These are phyloP conservation scores for Harpalus rufipes DNA, from an alignment of 2,888 invertebrate species.

Conservation along the genomic window DNA sequence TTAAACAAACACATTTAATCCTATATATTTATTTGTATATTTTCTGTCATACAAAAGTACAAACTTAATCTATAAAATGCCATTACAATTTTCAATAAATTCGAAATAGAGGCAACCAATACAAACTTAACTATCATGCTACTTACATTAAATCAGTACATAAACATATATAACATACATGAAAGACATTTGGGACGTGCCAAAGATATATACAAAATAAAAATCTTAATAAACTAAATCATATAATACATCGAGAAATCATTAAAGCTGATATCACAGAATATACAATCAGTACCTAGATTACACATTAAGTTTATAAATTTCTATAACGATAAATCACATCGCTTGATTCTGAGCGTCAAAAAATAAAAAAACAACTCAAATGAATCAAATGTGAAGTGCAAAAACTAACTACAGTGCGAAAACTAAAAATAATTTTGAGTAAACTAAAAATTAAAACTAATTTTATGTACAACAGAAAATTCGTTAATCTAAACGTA, in stretches of 20 bases:
- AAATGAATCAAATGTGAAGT: constrained; percentile 68
- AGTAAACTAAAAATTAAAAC: constrained; percentile 48
- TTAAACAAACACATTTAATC: no score
- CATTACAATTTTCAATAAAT: constrained; percentile 47
- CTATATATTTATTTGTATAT: no score
- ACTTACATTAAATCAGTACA: constrained; percentile 9
- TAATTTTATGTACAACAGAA: constrained; percentile 73
- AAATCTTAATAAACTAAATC: constrained; percentile 42
- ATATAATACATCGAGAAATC: constrained; percentile 62
- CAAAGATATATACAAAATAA: constrained; percentile 55
- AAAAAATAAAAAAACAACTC: constrained; percentile 66
- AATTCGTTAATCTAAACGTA: constrained; percentile 24
- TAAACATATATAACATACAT: constrained; percentile 47
- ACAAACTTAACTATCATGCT: constrained; percentile 42
- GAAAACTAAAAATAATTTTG: constrained; percentile 63
- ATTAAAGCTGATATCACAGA: constrained; percentile 76
- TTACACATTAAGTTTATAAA: constrained; percentile 25
- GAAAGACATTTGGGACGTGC: constrained; percentile 62
- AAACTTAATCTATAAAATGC: neutral
- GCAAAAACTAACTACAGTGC: constrained; percentile 67
- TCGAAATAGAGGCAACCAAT: constrained; percentile 56
- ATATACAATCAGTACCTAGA: constrained; percentile 60
- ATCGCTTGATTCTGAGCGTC: constrained; percentile 75
- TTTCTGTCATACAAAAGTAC: neutral
- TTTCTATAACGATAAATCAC: constrained; percentile 72